phyloP scores from a whole-genome alignment of 2,888 invertebrate genomes.

The Rhopalosiphum nymphaeae region DNA sequence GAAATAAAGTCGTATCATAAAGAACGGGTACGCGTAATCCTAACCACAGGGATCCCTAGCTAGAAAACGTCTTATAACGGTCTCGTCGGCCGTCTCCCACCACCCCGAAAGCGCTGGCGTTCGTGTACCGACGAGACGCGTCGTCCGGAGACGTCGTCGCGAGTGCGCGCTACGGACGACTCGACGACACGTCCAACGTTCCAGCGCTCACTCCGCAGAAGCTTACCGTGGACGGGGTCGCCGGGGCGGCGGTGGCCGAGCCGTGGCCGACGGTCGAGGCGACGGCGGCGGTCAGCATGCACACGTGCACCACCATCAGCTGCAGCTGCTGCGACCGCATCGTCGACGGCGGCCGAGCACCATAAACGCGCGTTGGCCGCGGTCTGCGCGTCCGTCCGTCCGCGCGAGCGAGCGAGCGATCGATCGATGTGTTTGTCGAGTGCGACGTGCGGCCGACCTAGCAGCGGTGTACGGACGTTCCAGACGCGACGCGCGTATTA shows the following conservation, averaged over 20 bases:
- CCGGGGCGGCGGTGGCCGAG: neutral
- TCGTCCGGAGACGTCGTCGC: neutral
- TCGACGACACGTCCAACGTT: neutral
- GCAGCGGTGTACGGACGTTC: neutral
- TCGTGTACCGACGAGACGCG: neutral
- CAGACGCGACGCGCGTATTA: neutral
- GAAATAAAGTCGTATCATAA: no score
- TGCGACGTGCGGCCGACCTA: neutral
- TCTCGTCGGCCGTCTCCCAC: no score
- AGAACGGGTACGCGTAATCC: no score
- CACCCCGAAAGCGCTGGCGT: no score
- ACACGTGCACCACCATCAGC: slow-evolving; percentile 14
- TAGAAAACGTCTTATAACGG: no score
- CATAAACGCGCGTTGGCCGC: slow-evolving; percentile 39
- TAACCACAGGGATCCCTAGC: no score
- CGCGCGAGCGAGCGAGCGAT: neutral
- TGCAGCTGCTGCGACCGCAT: slow-evolving; percentile 52
- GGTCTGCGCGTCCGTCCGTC: neutral
- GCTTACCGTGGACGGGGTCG: slow-evolving; percentile 9
- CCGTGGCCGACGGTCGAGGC: neutral
- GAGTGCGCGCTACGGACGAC: neutral
- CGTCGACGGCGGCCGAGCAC: slow-evolving; percentile 36
- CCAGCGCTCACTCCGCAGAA: neutral
- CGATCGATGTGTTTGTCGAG: neutral
- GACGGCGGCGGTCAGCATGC: neutral